phyloP scores from a whole-genome alignment of 2,797 vertebrate species.

The Lutjanus campechanus region DNA sequence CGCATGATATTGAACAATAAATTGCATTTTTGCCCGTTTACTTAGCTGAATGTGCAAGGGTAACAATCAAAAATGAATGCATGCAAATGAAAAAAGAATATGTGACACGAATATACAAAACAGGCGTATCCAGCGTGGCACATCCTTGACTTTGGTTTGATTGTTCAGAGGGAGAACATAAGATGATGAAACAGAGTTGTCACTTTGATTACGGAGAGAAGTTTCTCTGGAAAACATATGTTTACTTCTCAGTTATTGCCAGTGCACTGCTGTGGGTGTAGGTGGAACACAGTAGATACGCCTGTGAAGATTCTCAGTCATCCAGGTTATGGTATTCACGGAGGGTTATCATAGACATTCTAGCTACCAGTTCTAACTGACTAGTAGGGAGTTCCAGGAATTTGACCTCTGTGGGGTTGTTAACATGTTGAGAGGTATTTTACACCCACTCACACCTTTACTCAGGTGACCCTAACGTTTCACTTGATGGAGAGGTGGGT shows the following conservation, averaged over 20 bases:
- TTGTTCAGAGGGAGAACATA: slow-evolving; percentile 29
- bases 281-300: slow-evolving; percentile 20
- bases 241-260: slow-evolving; percentile 30
- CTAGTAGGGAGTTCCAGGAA: too few species aligned
- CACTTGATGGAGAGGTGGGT: too few species aligned
- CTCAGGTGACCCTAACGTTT: too few species aligned
- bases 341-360: too few species aligned
- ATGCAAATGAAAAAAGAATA: slow-evolving; percentile 51
- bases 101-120: slow-evolving; percentile 59
- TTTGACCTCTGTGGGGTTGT: too few species aligned
- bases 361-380: too few species aligned
- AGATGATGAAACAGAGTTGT: slow-evolving; percentile 42
- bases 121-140: slow-evolving; percentile 37
- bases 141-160: slow-evolving; percentile 32
- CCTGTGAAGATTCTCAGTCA: too few species aligned
- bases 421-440: too few species aligned
- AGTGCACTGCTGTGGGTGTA: background rate
- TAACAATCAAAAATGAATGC: slow-evolving; percentile 47
- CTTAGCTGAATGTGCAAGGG: slow-evolving; percentile 38
- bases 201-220: slow-evolving; percentile 47
- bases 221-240: slow-evolving; percentile 33
- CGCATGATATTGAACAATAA: slow-evolving; percentile 79
- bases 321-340: too few species aligned
- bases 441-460: too few species aligned
- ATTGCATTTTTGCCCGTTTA: slow-evolving; percentile 65